Base-by-base conservation (phyloP, 2,888 invertebrate genomes). In the Bimastos eiseni region DNA sequence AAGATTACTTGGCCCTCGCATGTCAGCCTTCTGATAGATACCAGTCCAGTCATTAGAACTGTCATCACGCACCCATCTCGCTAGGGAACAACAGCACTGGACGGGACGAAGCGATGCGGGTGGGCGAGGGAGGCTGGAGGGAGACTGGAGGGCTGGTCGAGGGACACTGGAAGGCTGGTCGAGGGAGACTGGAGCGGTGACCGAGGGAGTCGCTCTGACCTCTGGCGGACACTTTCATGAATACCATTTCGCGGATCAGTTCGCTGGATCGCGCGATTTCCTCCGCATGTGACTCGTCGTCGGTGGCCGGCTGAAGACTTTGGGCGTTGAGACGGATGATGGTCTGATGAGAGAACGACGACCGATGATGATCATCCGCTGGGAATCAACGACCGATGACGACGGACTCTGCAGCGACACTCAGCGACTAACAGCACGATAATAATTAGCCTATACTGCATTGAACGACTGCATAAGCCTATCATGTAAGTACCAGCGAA, bases 271-370 rank as follows among this genome's bases (percentile, higher is more conserved):
- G 86, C 86, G 86, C 86, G 86, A 86, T 86, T 86, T 86, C 37
- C 86, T 86, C 86, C 86, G 86, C 86, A 86, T 86, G 86, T 86
- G 86, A 86, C 86, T 86, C 86, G 86, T 86, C 86, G 86, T 86
- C 86, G 86, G n/a, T 37, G 36, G 86, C 6, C 33, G 36, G 24
- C 3, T 86, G 86, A 86, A 34, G 37, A 86, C 34, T 86, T 36
- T 86, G 37, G 36, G 36, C 36, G 70, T 70, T 70, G 70, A 70
- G 70, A 70, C 70, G 70, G 70, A 70, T 70, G 70, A 70, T 70
- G 70, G 30, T n/a, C 70, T 70, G 70, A 70, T 70, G 30, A 70
- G 30, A 49, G 49, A 49, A 49, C 86, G 86, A 19, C 37, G n/a
- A 11, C 83, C 83, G 8, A 6, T 8, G n/a, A 30, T 30, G 86